A percentile compares a stretch with the other conserved stretches of the same genome.
Conservation (phyloP, 35 echinoderm and acorn worm genomes). For the Lytechinus pictus region DNA sequence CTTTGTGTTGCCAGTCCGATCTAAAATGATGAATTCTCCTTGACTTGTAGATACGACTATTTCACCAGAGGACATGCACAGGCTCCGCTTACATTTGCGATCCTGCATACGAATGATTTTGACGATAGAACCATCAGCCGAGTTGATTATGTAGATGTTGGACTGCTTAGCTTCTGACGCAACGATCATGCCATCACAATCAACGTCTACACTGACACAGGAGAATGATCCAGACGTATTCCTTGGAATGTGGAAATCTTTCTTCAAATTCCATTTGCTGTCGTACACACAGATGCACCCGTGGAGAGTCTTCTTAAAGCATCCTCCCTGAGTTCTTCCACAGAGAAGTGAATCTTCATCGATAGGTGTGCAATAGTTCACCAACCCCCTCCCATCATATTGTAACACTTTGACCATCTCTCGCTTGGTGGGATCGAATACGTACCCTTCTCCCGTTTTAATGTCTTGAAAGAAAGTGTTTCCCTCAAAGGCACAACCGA, state of each 20-base stretch:
- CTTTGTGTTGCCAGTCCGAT: background rate
- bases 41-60: background rate
- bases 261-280: background rate
- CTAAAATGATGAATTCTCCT: background rate
- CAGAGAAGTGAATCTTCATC: background rate
- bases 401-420: background rate
- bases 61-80: background rate
- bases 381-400: background rate
- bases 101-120: background rate
- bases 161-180: background rate
- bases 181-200: background rate
- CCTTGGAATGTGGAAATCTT: background rate
- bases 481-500: background rate
- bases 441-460: background rate
- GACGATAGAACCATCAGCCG: background rate
- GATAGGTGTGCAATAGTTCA: background rate
- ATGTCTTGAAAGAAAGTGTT: background rate
- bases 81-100: background rate
- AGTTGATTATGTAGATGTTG: background rate
- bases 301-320: background rate
- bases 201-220: background rate
- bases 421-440: background rate
- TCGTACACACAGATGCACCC: background rate
- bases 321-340: background rate
- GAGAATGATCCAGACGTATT: background rate